Evolutionary conservation across 1,140 invertebrate species (phyloP).

Genomic region (Bombyx mandarina): DNA sequence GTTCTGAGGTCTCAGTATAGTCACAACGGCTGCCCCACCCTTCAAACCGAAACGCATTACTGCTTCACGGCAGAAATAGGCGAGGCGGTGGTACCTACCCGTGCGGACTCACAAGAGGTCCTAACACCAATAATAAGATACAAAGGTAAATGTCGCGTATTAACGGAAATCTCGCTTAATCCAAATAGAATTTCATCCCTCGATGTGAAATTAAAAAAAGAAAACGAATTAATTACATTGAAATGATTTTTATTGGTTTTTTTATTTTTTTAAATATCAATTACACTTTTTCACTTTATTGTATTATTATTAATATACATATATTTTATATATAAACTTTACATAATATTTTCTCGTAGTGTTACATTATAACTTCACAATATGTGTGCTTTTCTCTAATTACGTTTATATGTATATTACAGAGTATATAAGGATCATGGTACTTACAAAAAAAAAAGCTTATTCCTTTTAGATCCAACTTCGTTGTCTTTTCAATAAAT

Average conservation of each 20-base stretch:
- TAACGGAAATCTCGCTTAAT: no score
- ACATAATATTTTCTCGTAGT: conserved; percentile 24
- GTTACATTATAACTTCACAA: conserved; percentile 18
- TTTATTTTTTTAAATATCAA: conserved; percentile 48
- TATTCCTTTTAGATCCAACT: conserved; percentile 14
- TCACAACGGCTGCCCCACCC: no score
- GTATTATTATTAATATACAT: conserved; percentile 12
- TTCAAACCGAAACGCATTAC: no score
- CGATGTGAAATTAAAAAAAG: background rate
- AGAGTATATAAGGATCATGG: background rate
- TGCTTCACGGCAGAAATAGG: no score
- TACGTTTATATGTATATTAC: conserved; percentile 2
- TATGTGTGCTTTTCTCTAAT: conserved; percentile 21
- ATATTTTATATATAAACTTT: conserved; percentile 30
- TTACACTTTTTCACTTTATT: conserved; percentile 42
- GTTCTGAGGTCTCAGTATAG: no score
- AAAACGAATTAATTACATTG: conserved; percentile 30
- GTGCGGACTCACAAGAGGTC: no score
- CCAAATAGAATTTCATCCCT: no score
- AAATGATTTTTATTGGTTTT: conserved; percentile 25
- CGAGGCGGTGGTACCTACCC: no score
- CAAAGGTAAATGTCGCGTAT: no score
- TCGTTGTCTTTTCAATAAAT: conserved; percentile 21
- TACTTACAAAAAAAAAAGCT: conserved; percentile 1
- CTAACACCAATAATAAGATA: no score